A percentile compares a stretch with the other conserved stretches of the same genome.
Conservation (phyloP, 2,888 invertebrate species). For the Lasioglossum lativentre region DNA sequence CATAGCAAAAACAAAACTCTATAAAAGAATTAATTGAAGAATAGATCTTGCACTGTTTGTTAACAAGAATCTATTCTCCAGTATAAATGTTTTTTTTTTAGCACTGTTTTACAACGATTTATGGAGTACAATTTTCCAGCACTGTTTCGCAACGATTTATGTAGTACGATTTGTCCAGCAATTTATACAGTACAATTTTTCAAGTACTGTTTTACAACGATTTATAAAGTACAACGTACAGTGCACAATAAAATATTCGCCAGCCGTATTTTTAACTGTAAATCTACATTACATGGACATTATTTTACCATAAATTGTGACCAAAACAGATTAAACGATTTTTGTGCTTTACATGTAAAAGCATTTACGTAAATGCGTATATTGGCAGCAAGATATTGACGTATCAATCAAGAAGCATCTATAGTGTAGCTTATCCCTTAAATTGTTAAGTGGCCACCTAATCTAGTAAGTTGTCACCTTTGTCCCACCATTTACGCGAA, state of each 20-base stretch:
- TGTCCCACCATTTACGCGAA: not conserved
- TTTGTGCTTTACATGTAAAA: not conserved
- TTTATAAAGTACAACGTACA: not conserved
- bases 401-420: not conserved
- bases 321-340: not conserved
- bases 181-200: not conserved
- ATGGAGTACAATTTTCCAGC: too few species aligned
- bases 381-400: not conserved
- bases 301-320: not conserved
- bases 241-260: not conserved
- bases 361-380: not conserved
- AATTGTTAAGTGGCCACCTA: not conserved
- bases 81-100: too few species aligned
- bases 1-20: not conserved
- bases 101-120: too few species aligned
- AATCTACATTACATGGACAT: not conserved
- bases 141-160: too few species aligned
- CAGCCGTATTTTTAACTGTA: not conserved
- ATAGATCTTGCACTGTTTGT: too few species aligned
- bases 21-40: not conserved
- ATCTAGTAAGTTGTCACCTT: not conserved
- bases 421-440: not conserved
- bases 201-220: not conserved
- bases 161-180: too few species aligned
- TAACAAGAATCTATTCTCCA: too few species aligned